Conservation (phyloP, 2,113 vertebrate species). For the Ancistrus triradiatus region DNA sequence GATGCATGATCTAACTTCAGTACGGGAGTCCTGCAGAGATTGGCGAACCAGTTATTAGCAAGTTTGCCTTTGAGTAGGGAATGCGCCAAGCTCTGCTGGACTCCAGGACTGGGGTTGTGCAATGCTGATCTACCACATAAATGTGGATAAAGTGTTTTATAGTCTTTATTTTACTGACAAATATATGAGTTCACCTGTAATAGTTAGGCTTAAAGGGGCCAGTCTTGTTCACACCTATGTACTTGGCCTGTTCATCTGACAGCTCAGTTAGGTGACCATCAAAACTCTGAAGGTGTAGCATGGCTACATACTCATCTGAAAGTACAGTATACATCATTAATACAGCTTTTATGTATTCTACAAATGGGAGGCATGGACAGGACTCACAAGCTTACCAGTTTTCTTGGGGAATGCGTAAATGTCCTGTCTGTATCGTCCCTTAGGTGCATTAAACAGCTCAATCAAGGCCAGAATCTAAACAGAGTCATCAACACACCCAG, state of each 20-base stretch:
- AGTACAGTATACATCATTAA: background rate
- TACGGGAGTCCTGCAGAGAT: too few species aligned
- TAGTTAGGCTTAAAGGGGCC: conserved; percentile 88
- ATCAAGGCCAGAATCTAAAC: conserved; percentile 79
- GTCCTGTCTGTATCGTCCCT: conserved; percentile 88
- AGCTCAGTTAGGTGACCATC: conserved; percentile 84
- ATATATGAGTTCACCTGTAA: conserved; percentile 81
- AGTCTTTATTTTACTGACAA: too few species aligned
- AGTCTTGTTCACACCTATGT: conserved; percentile 83
- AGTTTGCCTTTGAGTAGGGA: too few species aligned
- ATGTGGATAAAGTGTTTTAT: too few species aligned
- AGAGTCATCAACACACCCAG: background rate
- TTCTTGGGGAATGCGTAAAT: conserved; percentile 92
- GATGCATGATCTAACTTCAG: too few species aligned
- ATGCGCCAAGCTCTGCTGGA: too few species aligned
- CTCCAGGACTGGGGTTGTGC: too few species aligned
- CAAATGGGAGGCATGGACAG: background rate
- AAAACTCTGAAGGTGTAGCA: conserved; percentile 81
- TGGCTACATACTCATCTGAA: conserved; percentile 87
- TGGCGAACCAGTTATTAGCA: too few species aligned
- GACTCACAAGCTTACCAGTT: conserved; percentile 77
- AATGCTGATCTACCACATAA: too few species aligned
- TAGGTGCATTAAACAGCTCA: conserved; percentile 87
- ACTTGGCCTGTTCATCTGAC: conserved; percentile 83
- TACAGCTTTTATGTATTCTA: background rate